Evolutionary conservation across 2,888 invertebrate genomes (phyloP).

Genomic region (Lepidochitona cinerea): DNA sequence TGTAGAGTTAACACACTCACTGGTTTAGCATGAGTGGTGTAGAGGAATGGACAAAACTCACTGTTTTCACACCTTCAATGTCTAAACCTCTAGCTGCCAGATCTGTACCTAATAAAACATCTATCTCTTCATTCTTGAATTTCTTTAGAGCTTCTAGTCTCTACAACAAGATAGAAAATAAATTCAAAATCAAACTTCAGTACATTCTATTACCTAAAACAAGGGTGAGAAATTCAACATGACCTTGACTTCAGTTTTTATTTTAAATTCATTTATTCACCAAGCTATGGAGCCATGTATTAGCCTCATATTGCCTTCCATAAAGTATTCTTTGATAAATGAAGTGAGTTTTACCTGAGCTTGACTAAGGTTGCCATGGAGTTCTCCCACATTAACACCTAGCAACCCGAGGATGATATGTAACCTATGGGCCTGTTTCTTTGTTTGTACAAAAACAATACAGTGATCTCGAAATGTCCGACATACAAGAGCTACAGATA

Average conservation of each 20-base stretch:
- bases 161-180: constrained; percentile 67
- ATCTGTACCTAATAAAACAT: constrained; percentile 89
- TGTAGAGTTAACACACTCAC: too few species aligned
- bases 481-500: constrained; percentile 79
- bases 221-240: too few species aligned
- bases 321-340: too few species aligned
- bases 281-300: too few species aligned
- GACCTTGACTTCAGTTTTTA: too few species aligned
- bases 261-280: too few species aligned
- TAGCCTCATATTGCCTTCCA: too few species aligned
- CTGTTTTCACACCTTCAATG: constrained; percentile 97
- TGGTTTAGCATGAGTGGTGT: too few species aligned
- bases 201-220: too few species aligned
- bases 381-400: constrained; percentile 89
- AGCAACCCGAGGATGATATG: constrained; percentile 92
- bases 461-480: constrained; percentile 92
- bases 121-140: constrained; percentile 85
- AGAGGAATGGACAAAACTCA: constrained; percentile 64
- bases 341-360: constrained; percentile 74
- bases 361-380: constrained; percentile 97
- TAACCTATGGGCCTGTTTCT: constrained; percentile 93
- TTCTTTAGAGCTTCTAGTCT: constrained; percentile 89
- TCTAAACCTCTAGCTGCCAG: constrained; percentile 95
- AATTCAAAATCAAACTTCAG: background rate
- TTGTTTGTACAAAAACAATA: constrained; percentile 97